Percentiles rank a stretch among this genome's conserved stretches.
Evolutionary conservation across 2,888 invertebrate genomes (phyloP).

Genomic region (Zygogramma bicolorata): DNA sequence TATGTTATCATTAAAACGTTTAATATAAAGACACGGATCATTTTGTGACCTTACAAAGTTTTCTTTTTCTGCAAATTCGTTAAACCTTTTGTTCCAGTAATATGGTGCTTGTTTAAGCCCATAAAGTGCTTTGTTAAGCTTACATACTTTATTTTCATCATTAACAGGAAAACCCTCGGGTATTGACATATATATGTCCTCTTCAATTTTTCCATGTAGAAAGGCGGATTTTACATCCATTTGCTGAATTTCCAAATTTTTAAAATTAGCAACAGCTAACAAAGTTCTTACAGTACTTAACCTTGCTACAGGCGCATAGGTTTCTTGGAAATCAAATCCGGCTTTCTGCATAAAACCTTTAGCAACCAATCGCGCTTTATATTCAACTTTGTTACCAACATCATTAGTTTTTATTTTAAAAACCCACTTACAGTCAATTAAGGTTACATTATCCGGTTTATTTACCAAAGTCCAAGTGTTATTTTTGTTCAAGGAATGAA

Average conservation of each 20-base stretch:
- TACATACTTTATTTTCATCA: conserved; percentile 40
- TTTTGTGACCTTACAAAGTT: conserved; percentile 42
- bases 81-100: conserved; percentile 56
- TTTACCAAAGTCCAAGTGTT: conserved; percentile 37
- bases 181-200: conserved; percentile 51
- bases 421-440: conserved; percentile 38
- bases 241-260: conserved; percentile 20
- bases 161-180: conserved; percentile 44
- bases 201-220: conserved; percentile 50
- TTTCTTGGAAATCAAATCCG: conserved; percentile 35
- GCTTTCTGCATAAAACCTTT: conserved; percentile 35
- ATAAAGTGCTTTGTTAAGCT: conserved; percentile 53
- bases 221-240: conserved; percentile 56
- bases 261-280: conserved; percentile 17
- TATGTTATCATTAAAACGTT: not conserved
- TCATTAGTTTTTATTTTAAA: conserved; percentile 31
- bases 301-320: conserved; percentile 35
- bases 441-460: conserved; percentile 30
- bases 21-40: conserved; percentile 52
- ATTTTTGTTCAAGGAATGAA: conserved; percentile 23
- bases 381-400: conserved; percentile 27
- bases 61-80: conserved; percentile 37
- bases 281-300: conserved; percentile 29
- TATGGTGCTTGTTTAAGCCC: conserved; percentile 55
- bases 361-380: too few species aligned